A percentile compares a stretch with the other conserved stretches of the same genome.
These are phyloP conservation scores for Danio jaintianensis DNA, from an alignment of 2,797 vertebrate species.

Conservation along the genomic window DNA sequence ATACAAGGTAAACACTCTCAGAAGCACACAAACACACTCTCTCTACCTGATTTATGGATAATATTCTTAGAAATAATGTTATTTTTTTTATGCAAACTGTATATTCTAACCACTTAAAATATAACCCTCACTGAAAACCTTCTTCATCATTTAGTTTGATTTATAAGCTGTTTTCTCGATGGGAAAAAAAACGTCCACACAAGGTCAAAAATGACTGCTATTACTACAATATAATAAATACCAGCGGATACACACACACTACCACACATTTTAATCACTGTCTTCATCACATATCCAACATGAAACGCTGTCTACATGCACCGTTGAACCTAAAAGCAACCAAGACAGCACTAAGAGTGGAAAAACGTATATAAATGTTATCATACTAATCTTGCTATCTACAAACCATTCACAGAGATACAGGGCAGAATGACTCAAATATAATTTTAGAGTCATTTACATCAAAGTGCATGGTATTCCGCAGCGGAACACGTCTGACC, in stretches of 20 bases:
- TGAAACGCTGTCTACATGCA: background rate
- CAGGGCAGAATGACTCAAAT: background rate
- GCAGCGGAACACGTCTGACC: slow-evolving; percentile 23
- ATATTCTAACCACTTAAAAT: too few species aligned
- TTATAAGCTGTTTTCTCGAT: too few species aligned
- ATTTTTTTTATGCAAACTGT: too few species aligned
- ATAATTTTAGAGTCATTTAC: slow-evolving; percentile 48
- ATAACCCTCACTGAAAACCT: too few species aligned
- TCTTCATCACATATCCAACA: background rate
- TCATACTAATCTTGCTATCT: slow-evolving; percentile 3
- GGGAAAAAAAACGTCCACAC: too few species aligned
- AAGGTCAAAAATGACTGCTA: too few species aligned
- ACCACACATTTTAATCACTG: background rate
- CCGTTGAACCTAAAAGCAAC: slow-evolving; percentile 22
- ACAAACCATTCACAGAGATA: background rate
- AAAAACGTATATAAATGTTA: slow-evolving; percentile 11
- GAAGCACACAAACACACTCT: background rate
- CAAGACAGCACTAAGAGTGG: background rate
- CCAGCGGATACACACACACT: background rate
- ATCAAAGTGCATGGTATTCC: slow-evolving; percentile 38
- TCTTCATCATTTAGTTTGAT: too few species aligned
- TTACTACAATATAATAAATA: too few species aligned
- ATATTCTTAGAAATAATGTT: too few species aligned
- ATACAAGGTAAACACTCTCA: too few species aligned
- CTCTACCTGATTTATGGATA: too few species aligned